Conservation (phyloP, 2,888 invertebrate genomes). For the Cryptosula pallasiana region DNA sequence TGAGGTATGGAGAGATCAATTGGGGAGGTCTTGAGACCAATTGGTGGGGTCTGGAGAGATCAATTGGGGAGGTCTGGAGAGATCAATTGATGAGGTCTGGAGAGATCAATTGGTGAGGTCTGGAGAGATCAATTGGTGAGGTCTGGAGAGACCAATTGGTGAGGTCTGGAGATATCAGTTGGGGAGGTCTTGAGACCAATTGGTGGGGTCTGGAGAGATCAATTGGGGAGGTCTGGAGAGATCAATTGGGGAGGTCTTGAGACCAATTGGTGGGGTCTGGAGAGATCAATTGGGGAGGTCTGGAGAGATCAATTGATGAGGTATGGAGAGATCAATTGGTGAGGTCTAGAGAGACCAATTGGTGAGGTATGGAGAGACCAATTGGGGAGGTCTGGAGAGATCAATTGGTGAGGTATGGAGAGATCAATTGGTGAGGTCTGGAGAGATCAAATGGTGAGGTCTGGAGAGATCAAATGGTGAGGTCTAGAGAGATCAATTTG, state of each 20-base stretch:
- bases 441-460: not conserved
- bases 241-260: not conserved
- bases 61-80: not conserved
- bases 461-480: not conserved
- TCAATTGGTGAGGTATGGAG: not conserved
- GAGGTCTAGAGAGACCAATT: not conserved
- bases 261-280: not conserved
- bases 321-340: not conserved
- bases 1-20: not conserved
- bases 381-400: not conserved
- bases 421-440: not conserved
- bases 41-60: not conserved
- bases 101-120: not conserved
- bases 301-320: not conserved
- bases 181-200: not conserved
- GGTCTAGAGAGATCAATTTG: not conserved
- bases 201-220: not conserved
- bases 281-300: not conserved
- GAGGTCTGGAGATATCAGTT: not conserved
- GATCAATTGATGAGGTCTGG: not conserved
- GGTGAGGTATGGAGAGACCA: not conserved
- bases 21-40: not conserved
- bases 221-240: not conserved
- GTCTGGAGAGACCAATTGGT: not conserved
- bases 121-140: not conserved